These are phyloP conservation scores for Lordiphosa andalusiaca DNA, from an alignment of 2,888 invertebrate genomes.

Conservation along the genomic window DNA sequence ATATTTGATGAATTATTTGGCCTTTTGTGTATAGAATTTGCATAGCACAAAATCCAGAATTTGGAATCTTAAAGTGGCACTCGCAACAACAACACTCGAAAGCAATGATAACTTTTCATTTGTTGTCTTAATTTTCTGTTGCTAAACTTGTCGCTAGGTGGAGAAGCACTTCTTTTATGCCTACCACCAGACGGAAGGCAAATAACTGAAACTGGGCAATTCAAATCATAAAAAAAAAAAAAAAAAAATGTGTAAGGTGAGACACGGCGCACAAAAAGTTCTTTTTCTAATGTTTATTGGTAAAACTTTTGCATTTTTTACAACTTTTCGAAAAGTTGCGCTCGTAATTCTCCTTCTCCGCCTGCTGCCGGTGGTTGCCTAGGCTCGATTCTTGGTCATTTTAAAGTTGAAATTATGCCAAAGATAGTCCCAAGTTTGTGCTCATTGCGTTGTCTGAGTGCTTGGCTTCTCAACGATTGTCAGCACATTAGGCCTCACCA, in stretches of 20 bases:
- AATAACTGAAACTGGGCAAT: conserved; percentile 20
- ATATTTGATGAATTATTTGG: conserved; percentile 55
- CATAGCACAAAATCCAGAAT: conserved; percentile 6
- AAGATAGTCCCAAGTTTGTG: conserved; percentile 30
- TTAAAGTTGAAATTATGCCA: conserved; percentile 67
- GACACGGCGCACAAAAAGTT: conserved; percentile 46
- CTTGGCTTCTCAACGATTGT: conserved; percentile 55
- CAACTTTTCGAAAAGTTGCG: conserved; percentile 57
- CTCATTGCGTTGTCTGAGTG: conserved; percentile 31
- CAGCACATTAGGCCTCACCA: conserved; percentile 58
- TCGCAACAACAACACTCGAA: conserved; percentile 17
- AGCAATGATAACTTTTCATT: conserved; percentile 31
- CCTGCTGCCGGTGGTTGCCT: conserved; percentile 26
- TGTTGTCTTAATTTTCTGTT: conserved; percentile 20
- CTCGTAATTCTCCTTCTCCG: conserved; percentile 25
- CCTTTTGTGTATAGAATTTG: conserved; percentile 25
- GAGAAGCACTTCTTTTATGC: conserved; percentile 31
- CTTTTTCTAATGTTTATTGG: conserved; percentile 71
- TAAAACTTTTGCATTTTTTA: conserved; percentile 68
- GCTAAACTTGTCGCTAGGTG: conserved; percentile 51
- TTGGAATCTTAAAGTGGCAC: conserved; percentile 20
- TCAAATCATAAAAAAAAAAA: conserved; percentile 39
- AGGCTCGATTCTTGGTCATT: conserved; percentile 51
- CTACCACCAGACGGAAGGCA: neutral
- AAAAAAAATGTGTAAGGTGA: conserved; percentile 49